Evolutionary conservation across 2,113 vertebrate species (phyloP).

Genomic region (Mellivora capensis): DNA sequence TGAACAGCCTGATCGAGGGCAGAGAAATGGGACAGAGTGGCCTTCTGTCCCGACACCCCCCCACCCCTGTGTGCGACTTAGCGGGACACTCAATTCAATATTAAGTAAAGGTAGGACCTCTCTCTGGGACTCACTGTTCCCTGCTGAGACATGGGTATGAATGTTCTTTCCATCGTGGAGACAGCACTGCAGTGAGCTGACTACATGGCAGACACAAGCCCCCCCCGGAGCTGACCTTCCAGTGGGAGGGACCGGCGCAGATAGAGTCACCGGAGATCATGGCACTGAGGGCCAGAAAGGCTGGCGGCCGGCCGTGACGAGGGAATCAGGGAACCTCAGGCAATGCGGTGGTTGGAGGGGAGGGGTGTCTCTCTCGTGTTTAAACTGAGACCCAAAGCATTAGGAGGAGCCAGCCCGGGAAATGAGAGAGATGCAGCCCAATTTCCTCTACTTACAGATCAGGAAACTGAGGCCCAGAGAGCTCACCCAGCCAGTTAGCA

Average conservation of each 20-base stretch:
- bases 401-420: not conserved
- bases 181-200: not conserved
- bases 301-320: fast-evolving
- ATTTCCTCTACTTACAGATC: not conserved
- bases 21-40: not conserved
- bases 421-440: not conserved
- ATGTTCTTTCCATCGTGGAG: not conserved
- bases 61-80: fast-evolving
- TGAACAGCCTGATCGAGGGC: not conserved
- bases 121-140: not conserved
- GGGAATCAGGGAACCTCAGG: fast-evolving
- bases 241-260: not conserved
- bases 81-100: fast-evolving
- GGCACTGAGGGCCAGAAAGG: fast-evolving
- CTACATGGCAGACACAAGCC: fast-evolving
- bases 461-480: conserved; percentile 5
- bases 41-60: not conserved
- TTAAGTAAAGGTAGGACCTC: fast-evolving
- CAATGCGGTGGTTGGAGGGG: fast-evolving
- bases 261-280: not conserved
- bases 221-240: not conserved
- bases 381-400: not conserved
- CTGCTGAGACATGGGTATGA: not conserved
- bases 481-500: not conserved
- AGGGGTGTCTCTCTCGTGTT: fast-evolving